phyloP scores from a whole-genome alignment of 2,113 vertebrate species.

The Hippolais icterina region DNA sequence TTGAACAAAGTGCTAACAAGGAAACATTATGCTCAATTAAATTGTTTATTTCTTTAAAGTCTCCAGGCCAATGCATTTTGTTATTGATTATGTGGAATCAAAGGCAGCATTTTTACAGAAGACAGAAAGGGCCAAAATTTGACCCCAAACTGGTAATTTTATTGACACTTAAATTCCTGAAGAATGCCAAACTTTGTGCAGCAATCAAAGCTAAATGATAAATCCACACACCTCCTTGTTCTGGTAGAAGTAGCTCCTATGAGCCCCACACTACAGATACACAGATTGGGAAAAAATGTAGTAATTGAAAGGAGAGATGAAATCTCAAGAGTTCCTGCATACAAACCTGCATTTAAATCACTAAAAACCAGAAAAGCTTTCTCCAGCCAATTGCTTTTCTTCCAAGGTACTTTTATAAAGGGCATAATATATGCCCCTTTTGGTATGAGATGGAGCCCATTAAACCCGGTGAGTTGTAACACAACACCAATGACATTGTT shows the following conservation, averaged over 20 bases:
- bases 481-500: not conserved
- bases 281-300: not conserved
- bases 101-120: not conserved
- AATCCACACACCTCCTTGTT: not conserved
- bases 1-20: not conserved
- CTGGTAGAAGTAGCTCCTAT: not conserved
- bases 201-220: not conserved
- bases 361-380: not conserved
- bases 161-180: not conserved
- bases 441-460: not conserved
- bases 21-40: not conserved
- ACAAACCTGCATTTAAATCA: not conserved
- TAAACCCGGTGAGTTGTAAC: not conserved
- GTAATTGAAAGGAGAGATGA: not conserved
- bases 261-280: accelerated
- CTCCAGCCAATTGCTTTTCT: not conserved
- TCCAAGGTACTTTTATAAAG: not conserved
- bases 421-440: not conserved
- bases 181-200: not conserved
- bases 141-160: not conserved
- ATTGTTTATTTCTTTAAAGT: conserved; percentile 7
- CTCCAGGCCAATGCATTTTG: not conserved
- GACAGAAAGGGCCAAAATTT: not conserved
- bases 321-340: not conserved
- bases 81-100: not conserved